These are phyloP conservation scores for Takifugu bimaculatus DNA, from an alignment of 2,113 vertebrate species.

Conservation along the genomic window DNA sequence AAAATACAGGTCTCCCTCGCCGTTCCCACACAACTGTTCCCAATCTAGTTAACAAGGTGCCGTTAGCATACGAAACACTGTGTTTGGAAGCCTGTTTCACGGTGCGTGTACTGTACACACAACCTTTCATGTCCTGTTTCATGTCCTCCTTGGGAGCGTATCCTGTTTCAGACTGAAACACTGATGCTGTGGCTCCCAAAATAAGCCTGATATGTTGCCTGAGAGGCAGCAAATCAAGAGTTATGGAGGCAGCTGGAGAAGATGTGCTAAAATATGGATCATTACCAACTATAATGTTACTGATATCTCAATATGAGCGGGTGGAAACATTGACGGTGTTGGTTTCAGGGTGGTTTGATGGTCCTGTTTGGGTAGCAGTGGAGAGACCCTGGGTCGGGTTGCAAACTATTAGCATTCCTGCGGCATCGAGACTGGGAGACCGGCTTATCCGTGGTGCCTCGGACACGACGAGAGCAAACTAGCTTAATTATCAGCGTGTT, in stretches of 20 bases:
- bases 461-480: not conserved
- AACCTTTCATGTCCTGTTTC: slow-evolving; percentile 40
- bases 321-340: slow-evolving; percentile 64
- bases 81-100: too few species aligned
- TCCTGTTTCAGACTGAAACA: slow-evolving; percentile 59
- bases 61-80: too few species aligned
- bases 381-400: slow-evolving; percentile 60
- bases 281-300: slow-evolving; percentile 75
- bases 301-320: slow-evolving; percentile 71
- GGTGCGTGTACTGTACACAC: not conserved
- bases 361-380: slow-evolving; percentile 67
- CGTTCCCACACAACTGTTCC: not conserved
- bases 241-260: slow-evolving; percentile 68
- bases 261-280: slow-evolving; percentile 52
- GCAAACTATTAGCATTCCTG: slow-evolving; percentile 76
- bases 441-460: slow-evolving; percentile 1
- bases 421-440: slow-evolving; percentile 31
- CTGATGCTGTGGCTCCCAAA: slow-evolving; percentile 45
- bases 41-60: not conserved
- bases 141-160: slow-evolving; percentile 36
- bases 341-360: slow-evolving; percentile 47
- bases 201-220: slow-evolving; percentile 58
- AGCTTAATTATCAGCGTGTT: too few species aligned
- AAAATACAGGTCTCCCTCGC: not conserved
- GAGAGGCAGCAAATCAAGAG: slow-evolving; percentile 58